Percentiles rank a stretch among this genome's conserved stretches.
Conservation (phyloP, 1,140 invertebrate genomes). For the Brachionus rubens region DNA sequence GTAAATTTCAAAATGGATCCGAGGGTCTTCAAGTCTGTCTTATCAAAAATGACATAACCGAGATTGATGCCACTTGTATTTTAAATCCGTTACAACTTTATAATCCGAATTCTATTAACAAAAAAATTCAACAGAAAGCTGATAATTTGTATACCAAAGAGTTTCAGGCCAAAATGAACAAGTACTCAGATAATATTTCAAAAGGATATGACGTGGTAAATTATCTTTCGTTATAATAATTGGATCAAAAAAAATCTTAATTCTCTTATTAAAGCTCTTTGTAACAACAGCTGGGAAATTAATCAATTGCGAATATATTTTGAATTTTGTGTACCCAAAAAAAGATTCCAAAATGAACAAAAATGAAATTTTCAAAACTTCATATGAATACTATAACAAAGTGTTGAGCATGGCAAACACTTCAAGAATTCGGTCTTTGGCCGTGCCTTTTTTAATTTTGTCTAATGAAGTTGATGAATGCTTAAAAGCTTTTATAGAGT, state of each 20-base stretch:
- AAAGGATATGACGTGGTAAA: background rate
- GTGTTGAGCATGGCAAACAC: background rate
- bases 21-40: too few species aligned
- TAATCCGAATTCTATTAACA: too few species aligned
- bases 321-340: background rate
- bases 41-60: too few species aligned
- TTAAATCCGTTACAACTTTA: too few species aligned
- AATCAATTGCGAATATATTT: constrained; percentile 7
- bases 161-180: background rate
- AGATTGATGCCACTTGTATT: too few species aligned
- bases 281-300: background rate
- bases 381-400: background rate
- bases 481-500: background rate
- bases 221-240: background rate
- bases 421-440: background rate
- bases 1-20: too few species aligned
- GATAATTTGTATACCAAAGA: background rate
- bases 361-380: background rate
- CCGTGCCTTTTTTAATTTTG: background rate
- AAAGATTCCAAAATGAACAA: background rate
- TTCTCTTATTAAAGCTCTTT: background rate
- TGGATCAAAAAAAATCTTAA: background rate
- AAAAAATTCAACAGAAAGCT: background rate
- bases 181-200: background rate
- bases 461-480: background rate